Evolutionary conservation across 1,140 invertebrate genomes (phyloP).

Genomic region (Gyrodactylus salaris): DNA sequence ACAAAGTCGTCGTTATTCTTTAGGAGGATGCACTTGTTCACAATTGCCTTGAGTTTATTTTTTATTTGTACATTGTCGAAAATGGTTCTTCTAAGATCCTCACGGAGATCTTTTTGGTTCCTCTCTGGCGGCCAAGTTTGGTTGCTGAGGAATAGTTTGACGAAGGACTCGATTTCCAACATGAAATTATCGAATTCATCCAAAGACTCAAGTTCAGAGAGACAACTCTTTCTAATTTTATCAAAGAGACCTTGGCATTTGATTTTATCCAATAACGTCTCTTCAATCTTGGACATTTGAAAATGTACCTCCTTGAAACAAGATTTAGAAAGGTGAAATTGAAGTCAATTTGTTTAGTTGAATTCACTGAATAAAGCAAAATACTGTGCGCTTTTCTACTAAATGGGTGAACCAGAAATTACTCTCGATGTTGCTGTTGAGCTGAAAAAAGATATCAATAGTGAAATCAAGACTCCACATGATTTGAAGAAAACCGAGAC

Average conservation of each 20-base stretch:
- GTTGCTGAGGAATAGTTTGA: not conserved
- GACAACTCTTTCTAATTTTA: not conserved
- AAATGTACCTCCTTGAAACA: no score
- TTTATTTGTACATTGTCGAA: not conserved
- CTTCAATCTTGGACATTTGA: not conserved
- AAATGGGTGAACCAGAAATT: no score
- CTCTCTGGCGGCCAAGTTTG: not conserved
- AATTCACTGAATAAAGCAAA: no score
- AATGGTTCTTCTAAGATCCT: not conserved
- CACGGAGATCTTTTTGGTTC: not conserved
- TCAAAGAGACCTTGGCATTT: not conserved
- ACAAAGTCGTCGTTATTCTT: not conserved
- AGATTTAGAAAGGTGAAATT: no score
- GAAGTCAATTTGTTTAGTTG: no score
- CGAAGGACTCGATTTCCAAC: not conserved
- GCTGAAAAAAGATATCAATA: no score
- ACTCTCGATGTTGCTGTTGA: no score
- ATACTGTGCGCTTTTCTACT: no score
- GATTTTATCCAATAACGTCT: not conserved
- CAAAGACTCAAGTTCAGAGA: not conserved
- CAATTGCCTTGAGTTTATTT: not conserved
- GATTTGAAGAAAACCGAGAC: no score
- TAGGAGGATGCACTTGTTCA: not conserved
- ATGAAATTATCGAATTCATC: not conserved
- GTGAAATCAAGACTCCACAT: no score